phyloP scores from a whole-genome alignment of 2,888 invertebrate genomes.

The Agriopis marginaria region DNA sequence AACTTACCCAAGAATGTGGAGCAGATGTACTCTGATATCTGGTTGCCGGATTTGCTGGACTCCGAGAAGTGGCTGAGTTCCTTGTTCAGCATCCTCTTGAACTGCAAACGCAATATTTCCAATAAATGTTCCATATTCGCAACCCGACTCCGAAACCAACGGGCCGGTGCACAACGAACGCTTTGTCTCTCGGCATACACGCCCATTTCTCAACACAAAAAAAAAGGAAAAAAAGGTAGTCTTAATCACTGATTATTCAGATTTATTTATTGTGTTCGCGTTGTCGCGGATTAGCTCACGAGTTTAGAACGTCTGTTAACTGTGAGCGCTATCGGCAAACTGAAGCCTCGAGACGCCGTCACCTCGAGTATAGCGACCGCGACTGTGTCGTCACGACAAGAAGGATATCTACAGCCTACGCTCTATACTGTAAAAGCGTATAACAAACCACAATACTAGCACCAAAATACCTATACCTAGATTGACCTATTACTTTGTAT shows the following conservation, averaged over 20 bases:
- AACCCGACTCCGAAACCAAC: constrained; percentile 74
- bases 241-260: constrained; percentile 34
- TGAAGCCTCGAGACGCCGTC: constrained; percentile 58
- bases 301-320: constrained; percentile 63
- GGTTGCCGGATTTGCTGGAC: constrained; percentile 99
- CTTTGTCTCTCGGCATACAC: constrained; percentile 79
- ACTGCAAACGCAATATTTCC: constrained; percentile 89
- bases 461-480: neutral
- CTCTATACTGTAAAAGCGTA: neutral
- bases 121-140: constrained; percentile 77
- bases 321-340: constrained; percentile 74
- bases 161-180: constrained; percentile 68
- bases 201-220: constrained; percentile 76
- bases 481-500: neutral
- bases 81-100: constrained; percentile 99
- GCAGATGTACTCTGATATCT: constrained; percentile 99
- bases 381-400: constrained; percentile 56
- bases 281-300: constrained; percentile 14
- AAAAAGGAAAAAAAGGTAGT: constrained; percentile 46
- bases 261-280: constrained; percentile 35
- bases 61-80: constrained; percentile 99
- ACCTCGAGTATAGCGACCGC: constrained; percentile 52
- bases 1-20: constrained; percentile 98
- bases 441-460: neutral
- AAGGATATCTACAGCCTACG: neutral